Conservation (phyloP, 2,113 vertebrate genomes). For the Petrocephalus zakoni region DNA sequence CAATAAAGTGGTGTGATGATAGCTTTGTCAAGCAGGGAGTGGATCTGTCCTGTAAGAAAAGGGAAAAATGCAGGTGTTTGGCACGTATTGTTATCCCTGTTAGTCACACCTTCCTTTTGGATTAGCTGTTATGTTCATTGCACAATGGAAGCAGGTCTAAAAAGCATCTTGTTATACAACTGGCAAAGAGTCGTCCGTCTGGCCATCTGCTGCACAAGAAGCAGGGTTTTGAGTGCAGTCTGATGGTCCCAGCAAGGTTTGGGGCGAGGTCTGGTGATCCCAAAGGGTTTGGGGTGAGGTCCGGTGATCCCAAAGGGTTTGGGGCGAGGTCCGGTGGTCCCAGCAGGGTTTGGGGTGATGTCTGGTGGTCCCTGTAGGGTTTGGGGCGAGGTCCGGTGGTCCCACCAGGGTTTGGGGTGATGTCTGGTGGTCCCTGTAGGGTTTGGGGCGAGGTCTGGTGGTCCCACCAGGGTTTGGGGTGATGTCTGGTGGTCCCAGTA, state of each 20-base stretch:
- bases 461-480: background rate
- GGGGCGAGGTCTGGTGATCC: background rate
- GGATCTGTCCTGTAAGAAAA: background rate
- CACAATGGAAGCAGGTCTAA: background rate
- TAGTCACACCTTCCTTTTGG: background rate
- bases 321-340: background rate
- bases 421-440: too few species aligned
- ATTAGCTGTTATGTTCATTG: background rate
- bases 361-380: too few species aligned
- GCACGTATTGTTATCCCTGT: background rate
- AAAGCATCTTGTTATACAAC: background rate
- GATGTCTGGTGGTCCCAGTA: background rate
- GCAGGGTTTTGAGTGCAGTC: background rate
- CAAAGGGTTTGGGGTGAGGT: too few species aligned
- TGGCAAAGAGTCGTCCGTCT: background rate
- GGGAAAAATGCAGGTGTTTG: background rate
- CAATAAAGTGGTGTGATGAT: background rate
- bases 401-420: background rate
- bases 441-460: too few species aligned
- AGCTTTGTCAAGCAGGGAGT: background rate
- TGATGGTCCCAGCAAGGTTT: background rate
- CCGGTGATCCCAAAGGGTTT: background rate
- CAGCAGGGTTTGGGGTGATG: background rate
- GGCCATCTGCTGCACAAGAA: background rate
- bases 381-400: too few species aligned